A percentile compares a stretch with the other conserved stretches of the same genome.
phyloP scores from a whole-genome alignment of 2,113 vertebrate genomes.

The Climacteris rufus region DNA sequence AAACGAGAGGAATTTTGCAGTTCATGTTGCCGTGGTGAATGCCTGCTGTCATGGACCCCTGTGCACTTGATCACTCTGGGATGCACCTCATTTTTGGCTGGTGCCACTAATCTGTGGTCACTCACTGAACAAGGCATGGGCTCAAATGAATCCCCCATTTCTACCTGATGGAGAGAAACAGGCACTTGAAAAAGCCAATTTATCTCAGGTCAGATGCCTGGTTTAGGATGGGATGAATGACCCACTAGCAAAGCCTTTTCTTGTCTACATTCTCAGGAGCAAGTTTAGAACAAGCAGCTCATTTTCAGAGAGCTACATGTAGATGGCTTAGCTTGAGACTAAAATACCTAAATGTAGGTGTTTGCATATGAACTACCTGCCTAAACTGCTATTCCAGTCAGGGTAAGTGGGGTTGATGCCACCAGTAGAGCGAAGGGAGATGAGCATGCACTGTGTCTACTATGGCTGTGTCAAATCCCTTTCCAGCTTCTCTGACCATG shows the following conservation, averaged over 20 bases:
- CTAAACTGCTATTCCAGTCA: not conserved
- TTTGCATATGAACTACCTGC: not conserved
- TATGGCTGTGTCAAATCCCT: rapidly evolving
- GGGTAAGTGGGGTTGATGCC: not conserved
- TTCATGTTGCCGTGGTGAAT: rapidly evolving
- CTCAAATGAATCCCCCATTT: not conserved
- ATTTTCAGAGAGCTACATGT: not conserved
- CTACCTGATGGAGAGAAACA: not conserved
- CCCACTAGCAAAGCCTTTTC: not conserved
- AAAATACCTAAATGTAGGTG: not conserved
- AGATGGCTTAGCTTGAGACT: not conserved
- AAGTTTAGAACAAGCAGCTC: not conserved
- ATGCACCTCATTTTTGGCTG: not conserved
- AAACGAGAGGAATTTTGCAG: not conserved
- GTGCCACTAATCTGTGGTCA: not conserved
- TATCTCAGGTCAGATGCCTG: not conserved
- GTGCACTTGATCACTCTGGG: not conserved
- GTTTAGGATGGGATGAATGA: not conserved
- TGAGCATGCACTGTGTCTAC: not conserved
- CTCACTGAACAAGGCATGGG: not conserved
- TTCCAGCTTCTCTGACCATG: not conserved
- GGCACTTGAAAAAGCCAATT: not conserved
- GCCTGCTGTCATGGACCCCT: not conserved
- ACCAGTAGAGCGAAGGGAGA: not conserved
- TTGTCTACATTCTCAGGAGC: not conserved